Base-by-base conservation (phyloP, 1,140 invertebrate genomes). In the Heliconius nattereri region DNA sequence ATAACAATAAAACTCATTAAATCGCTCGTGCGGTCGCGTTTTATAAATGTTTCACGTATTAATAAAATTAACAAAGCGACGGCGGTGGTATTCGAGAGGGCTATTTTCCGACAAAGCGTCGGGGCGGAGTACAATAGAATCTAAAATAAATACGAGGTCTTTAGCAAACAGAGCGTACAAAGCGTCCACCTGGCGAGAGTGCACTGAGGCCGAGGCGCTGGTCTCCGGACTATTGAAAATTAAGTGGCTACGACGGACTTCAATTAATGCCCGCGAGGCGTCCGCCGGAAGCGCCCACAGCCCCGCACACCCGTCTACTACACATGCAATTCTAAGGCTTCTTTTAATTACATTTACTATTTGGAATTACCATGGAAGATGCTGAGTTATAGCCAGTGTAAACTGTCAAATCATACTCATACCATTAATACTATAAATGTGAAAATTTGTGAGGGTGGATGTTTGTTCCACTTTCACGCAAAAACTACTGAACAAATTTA, bases 31-130 rank as follows among this genome's bases (percentile, higher is more conserved):
- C 90, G 92, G 92, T 91, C 85, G 87, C 86, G 91, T 92, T 92
- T 91, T 92, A 92, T 93, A 92, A 94, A 94, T 93, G 91, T 94
- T 94, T 93, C 87, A 94, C 88, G 90, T 92, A 92, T 93, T 94
- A 93, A 94, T 94, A 94, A 94, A 92, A 94, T 93, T 93, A 93
- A 93, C 93, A 93, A 93, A 93, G 91, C 89, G 84, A 77, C 72
- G 84, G 78, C 72, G 79, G 84, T 76, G 73, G 85, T 89, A 82
- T 81, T 85, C 85, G 86, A 82, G 85, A 89, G 89, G 90, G 89
- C 91, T 91, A 90, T 91, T 91, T 88, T 80, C 86, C 89, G 87
- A 90, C 93, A 92, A 93, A 92, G 90, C 92, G 90, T 90, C 82
- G 87, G 89, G 89, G 88, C 87, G 88, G 71, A 86, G 85, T 80